phyloP scores from a whole-genome alignment of 2,113 vertebrate genomes.

The Clupea harengus region DNA sequence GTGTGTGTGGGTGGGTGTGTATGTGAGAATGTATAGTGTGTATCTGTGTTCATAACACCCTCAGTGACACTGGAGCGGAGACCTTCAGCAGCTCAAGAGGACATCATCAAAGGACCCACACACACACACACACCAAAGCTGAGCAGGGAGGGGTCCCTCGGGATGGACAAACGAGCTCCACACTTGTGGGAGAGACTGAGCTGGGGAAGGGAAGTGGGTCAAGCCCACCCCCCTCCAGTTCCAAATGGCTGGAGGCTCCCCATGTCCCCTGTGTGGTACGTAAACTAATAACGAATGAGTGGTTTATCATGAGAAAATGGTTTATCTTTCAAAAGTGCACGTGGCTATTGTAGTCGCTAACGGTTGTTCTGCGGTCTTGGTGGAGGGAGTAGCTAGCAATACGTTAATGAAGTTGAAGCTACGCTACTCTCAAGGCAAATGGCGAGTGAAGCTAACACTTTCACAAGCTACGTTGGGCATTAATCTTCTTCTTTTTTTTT shows the following conservation, averaged over 20 bases:
- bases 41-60: neutral
- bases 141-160: neutral
- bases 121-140: neutral
- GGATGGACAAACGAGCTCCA: neutral
- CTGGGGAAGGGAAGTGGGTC: slow-evolving; percentile 5
- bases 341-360: neutral
- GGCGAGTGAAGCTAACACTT: neutral
- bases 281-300: neutral
- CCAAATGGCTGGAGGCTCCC: neutral
- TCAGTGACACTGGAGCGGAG: neutral
- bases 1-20: neutral
- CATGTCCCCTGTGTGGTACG: neutral
- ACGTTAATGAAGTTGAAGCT: neutral
- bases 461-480: neutral
- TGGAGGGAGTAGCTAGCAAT: neutral
- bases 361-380: neutral
- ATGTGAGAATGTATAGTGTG: neutral
- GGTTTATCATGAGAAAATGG: neutral
- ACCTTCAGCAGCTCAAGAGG: slow-evolving; percentile 8
- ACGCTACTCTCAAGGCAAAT: neutral
- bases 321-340: neutral
- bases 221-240: neutral
- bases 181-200: neutral
- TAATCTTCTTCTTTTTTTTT: neutral
- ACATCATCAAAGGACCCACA: neutral